phyloP scores from a whole-genome alignment of 2,797 vertebrate genomes.

The Saxicola maurus region DNA sequence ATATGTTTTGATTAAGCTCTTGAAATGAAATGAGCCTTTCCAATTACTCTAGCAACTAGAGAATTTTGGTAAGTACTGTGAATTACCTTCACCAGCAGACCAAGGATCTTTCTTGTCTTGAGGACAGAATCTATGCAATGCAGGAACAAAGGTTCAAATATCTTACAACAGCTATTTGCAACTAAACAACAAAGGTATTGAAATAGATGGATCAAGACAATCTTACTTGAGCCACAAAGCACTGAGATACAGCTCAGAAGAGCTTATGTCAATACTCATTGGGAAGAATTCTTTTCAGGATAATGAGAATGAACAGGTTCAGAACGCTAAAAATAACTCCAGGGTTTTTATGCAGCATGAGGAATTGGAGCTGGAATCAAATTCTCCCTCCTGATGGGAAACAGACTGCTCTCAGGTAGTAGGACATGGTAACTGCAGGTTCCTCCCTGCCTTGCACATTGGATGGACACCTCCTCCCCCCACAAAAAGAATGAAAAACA shows the following conservation, averaged over 20 bases:
- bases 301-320: conserved; percentile 25
- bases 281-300: neutral
- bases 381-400: neutral
- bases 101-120: neutral
- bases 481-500: neutral
- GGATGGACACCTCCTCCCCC: neutral
- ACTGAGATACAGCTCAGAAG: neutral
- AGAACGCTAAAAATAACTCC: conserved; percentile 29
- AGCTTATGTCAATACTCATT: conserved; percentile 6
- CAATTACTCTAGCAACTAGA: neutral
- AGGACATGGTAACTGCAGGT: neutral
- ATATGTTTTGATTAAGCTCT: neutral
- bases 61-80: neutral
- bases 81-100: neutral
- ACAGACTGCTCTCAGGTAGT: neutral
- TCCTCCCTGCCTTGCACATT: neutral
- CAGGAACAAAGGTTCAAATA: neutral
- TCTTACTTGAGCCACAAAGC: neutral
- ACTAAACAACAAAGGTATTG: conserved; percentile 9
- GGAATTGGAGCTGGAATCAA: neutral
- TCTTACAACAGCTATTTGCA: neutral
- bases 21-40: neutral
- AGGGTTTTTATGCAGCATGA: neutral
- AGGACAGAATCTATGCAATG: neutral
- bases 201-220: conserved; percentile 21